These are phyloP conservation scores for Pyrochroa serraticornis DNA, from an alignment of 2,888 invertebrate genomes.

Conservation along the genomic window DNA sequence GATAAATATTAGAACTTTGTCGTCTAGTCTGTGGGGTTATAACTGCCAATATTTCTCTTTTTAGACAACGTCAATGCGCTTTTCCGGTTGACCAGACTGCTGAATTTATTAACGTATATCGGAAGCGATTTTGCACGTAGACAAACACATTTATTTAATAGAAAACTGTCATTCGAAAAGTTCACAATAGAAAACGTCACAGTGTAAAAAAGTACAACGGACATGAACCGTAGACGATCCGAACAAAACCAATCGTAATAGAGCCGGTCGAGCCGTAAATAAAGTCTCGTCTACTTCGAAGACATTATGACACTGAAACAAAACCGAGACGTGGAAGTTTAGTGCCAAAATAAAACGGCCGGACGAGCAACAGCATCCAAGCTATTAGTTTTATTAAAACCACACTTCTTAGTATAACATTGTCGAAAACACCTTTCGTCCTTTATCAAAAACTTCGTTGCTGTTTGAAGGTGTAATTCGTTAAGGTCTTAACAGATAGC, in stretches of 20 bases:
- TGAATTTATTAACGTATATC: slow-evolving; percentile 15
- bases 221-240: slow-evolving; percentile 9
- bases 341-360: slow-evolving; percentile 17
- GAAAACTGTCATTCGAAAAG: slow-evolving; percentile 16
- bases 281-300: slow-evolving; percentile 21
- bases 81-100: neutral
- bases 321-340: slow-evolving; percentile 13
- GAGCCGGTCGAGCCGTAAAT: slow-evolving; percentile 11
- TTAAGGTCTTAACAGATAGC: neutral
- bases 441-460: too few species aligned
- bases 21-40: too few species aligned
- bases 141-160: slow-evolving; percentile 21
- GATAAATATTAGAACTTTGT: too few species aligned
- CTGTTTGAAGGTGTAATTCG: too few species aligned
- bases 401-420: slow-evolving; percentile 5
- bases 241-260: slow-evolving; percentile 22
- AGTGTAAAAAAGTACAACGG: slow-evolving; percentile 17
- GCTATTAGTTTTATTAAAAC: slow-evolving; percentile 23
- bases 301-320: slow-evolving; percentile 18
- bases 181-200: slow-evolving; percentile 19
- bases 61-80: too few species aligned
- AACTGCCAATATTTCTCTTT: too few species aligned
- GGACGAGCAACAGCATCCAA: slow-evolving; percentile 1
- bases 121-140: slow-evolving; percentile 13
- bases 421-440: slow-evolving; percentile 3